A percentile compares a stretch with the other conserved stretches of the same genome.
These are phyloP conservation scores for Cephalopterus ornatus DNA, from an alignment of 2,113 vertebrate genomes.

Conservation along the genomic window DNA sequence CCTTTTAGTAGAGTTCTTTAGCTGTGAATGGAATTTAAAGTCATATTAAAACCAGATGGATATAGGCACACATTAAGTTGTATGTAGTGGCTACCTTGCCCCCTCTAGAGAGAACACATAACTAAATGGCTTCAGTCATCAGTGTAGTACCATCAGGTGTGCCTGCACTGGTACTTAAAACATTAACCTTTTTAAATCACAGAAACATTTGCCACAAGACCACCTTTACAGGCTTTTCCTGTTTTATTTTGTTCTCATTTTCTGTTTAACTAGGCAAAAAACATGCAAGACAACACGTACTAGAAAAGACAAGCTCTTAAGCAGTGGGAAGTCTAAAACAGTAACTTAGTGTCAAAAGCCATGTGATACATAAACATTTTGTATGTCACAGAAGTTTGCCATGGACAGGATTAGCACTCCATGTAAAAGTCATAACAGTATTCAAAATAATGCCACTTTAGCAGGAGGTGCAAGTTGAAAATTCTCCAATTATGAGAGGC, in stretches of 20 bases:
- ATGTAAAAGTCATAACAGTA: not conserved
- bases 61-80: not conserved
- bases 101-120: fast-evolving
- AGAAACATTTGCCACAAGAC: not conserved
- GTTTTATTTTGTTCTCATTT: not conserved
- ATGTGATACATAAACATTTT: not conserved
- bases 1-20: not conserved
- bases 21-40: slow-evolving; percentile 2
- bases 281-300: not conserved
- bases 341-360: not conserved
- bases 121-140: not conserved
- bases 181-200: not conserved
- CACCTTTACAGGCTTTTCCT: not conserved
- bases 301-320: not conserved
- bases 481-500: not conserved
- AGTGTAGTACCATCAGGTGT: not conserved
- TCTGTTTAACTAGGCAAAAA: not conserved
- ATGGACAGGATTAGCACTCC: not conserved
- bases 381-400: not conserved
- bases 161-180: not conserved
- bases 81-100: not conserved
- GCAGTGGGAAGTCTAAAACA: not conserved
- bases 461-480: not conserved
- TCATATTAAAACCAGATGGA: slow-evolving; percentile 20
- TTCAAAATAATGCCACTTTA: not conserved